Base-by-base conservation (phyloP, 2,888 invertebrate genomes). In the Synanthedon andrenaeformis region DNA sequence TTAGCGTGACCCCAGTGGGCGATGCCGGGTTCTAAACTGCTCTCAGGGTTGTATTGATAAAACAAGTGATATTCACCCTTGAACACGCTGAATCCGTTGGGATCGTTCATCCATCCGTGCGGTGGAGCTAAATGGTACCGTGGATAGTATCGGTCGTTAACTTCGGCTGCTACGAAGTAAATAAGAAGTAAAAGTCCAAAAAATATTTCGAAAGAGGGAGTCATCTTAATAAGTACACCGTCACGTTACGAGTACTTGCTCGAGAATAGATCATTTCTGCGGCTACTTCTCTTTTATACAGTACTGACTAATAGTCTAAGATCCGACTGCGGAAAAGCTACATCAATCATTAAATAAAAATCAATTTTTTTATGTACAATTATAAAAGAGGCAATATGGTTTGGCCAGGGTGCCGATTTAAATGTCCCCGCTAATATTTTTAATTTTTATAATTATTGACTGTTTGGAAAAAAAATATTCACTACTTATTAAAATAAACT, bases 61-160 rank as follows among this genome's bases (percentile, higher is more conserved):
- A 87, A 89, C 3, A 89, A 61, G 58, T 90, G 89, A 57, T 82
- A 89, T 17, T 75, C 70, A 1, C 71, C 66, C 4, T 72, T 62
- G 57, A 65, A 84, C 48, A 68, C 57, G 53, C 82, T 72, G 56
- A 90, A 82, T 4, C 89, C 90, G 54, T 89, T 89, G 0, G 90
- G 90, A 54, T 89, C 89, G 61, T 89, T 90, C 73, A 89, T 85
- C 89, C 89, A 90, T 49, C 87, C 88, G 3, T 58, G 14, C 0
- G 68, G 69, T 0, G 84, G 82, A 3, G 74, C 70, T 23, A 80
- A 58, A 53, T 87, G 87, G 55, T 74, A 85, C 0, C 68, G 65
- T 2, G 84, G 83, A 50, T 72, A 72, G 51, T 65, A 82, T 0
- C 65, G 62, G 11, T 66, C 64, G 4, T 67, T 60, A 2, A 69